These are phyloP conservation scores for Ericerus pela DNA, from an alignment of 1,140 invertebrate genomes.

Conservation along the genomic window DNA sequence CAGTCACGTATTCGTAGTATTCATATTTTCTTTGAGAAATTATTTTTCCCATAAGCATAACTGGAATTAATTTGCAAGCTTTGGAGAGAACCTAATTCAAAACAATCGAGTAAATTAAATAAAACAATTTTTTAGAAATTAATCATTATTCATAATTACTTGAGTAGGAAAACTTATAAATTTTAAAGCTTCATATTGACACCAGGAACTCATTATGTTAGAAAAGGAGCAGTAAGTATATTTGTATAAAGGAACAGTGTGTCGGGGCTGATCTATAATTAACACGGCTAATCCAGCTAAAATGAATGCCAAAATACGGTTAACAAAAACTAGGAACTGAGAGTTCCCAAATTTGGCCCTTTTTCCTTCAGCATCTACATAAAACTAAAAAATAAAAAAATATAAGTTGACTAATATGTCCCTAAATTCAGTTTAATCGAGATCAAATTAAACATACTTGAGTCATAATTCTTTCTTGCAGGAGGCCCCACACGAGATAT, in stretches of 20 bases:
- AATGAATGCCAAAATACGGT: constrained; percentile 69
- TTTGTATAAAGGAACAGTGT: constrained; percentile 81
- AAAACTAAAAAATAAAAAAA: constrained; percentile 40
- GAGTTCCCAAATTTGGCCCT: constrained; percentile 71
- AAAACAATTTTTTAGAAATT: background rate
- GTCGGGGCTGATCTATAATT: constrained; percentile 46
- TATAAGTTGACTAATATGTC: constrained; percentile 11
- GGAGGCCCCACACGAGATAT: constrained; percentile 56
- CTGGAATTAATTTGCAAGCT: constrained; percentile 89
- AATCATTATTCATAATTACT: constrained; percentile 34
- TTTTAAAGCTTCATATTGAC: constrained; percentile 97
- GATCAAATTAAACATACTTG: constrained; percentile 36
- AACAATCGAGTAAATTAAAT: constrained; percentile 14
- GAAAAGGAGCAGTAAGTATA: constrained; percentile 94
- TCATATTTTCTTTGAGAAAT: constrained; percentile 76
- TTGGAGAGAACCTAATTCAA: constrained; percentile 68
- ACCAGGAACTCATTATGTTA: constrained; percentile 98
- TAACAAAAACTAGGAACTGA: constrained; percentile 89
- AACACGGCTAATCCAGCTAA: constrained; percentile 48
- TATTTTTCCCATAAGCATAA: constrained; percentile 95
- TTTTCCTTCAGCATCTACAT: constrained; percentile 42
- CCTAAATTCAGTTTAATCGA: constrained; percentile 1
- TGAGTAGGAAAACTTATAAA: constrained; percentile 97
- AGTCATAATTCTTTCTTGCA: constrained; percentile 89
- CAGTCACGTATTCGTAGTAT: constrained; percentile 84